These are phyloP conservation scores for Actinernus sp. DNA, from an alignment of 92 coral and sea anemone species.

Conservation along the genomic window DNA sequence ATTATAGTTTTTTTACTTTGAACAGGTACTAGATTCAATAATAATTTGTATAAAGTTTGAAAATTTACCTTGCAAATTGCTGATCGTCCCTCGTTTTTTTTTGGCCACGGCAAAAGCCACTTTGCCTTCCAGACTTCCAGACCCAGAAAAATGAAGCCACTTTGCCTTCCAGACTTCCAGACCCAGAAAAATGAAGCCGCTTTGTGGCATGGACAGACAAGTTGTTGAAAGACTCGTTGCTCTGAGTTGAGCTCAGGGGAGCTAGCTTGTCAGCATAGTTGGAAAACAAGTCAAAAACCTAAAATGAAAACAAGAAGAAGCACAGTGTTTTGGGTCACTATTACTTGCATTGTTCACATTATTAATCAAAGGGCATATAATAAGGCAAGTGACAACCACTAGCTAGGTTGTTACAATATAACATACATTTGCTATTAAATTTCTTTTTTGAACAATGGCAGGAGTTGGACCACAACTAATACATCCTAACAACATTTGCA, in stretches of 20 bases:
- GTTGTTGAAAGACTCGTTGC: constrained; percentile 33
- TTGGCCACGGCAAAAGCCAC: constrained; percentile 43
- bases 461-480: no score
- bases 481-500: no score
- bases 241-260: constrained; percentile 43
- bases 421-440: no score
- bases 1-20: no score
- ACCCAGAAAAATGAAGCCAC: constrained; percentile 24
- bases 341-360: no score
- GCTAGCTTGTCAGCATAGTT: constrained; percentile 43
- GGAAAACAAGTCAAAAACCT: constrained; percentile 39
- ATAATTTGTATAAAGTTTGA: no score
- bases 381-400: no score
- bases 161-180: constrained; percentile 14
- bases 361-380: background rate
- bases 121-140: constrained; percentile 7
- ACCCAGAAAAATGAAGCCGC: constrained; percentile 32
- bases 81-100: constrained; percentile 31
- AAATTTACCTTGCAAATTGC: constrained; percentile 31
- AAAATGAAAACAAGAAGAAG: background rate
- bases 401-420: no score
- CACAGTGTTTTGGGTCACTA: background rate
- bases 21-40: no score
- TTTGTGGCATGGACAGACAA: constrained; percentile 38
- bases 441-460: no score